Conservation (phyloP, 2,888 invertebrate genomes). For the Rotaria macrura region DNA sequence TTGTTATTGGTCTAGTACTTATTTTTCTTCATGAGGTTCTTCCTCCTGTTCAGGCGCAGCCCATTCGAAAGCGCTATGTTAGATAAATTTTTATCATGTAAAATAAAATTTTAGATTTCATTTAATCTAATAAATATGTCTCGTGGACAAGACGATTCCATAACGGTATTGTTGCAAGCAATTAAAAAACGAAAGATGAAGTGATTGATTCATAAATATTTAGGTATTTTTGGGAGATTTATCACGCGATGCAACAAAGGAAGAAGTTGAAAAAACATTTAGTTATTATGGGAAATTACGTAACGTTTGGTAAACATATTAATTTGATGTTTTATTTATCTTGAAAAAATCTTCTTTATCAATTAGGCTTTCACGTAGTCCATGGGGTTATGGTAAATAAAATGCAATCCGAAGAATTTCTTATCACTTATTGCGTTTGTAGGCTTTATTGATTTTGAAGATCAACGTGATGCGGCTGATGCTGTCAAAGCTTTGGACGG, state of each 20-base stretch:
- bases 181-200: too few relatives aligned
- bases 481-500: constrained; percentile 71
- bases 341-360: neutral
- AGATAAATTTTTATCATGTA: neutral
- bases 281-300: constrained; percentile 39
- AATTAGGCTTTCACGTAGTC: neutral
- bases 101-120: neutral
- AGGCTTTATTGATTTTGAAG: constrained; percentile 79
- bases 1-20: neutral
- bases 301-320: constrained; percentile 45
- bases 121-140: neutral
- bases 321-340: constrained; percentile 36
- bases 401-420: neutral
- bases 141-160: neutral
- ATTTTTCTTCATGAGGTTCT: neutral
- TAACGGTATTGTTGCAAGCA: neutral
- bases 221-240: constrained; percentile 40
- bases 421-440: constrained; percentile 53
- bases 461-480: constrained; percentile 75
- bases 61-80: neutral
- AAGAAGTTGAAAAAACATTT: constrained; percentile 40
- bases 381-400: constrained; percentile 18
- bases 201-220: neutral
- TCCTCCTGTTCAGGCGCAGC: neutral
- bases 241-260: constrained; percentile 38